Conservation (phyloP, 2,797 vertebrate species). For the Rallus crepitans region DNA sequence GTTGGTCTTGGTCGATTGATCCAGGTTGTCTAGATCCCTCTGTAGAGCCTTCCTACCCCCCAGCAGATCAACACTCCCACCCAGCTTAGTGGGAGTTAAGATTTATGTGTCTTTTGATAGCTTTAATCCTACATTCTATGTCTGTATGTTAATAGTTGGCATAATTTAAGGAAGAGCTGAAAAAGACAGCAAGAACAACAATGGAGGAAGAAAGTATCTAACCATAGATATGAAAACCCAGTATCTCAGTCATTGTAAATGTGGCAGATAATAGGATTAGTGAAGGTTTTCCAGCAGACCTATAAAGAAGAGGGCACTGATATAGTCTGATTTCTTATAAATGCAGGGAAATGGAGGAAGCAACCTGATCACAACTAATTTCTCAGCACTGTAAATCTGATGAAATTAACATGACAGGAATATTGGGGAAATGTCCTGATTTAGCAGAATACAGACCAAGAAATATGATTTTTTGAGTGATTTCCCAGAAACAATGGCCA, state of each 20-base stretch:
- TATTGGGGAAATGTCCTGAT: accelerated
- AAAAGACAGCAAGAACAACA: not conserved
- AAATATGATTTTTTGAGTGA: not conserved
- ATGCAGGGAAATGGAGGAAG: not conserved
- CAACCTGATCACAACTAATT: not conserved
- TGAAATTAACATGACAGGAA: not conserved
- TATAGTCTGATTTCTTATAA: not conserved
- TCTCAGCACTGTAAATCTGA: not conserved
- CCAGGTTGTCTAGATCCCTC: too few species aligned
- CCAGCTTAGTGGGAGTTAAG: too few species aligned
- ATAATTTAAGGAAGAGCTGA: not conserved
- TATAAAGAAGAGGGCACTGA: not conserved
- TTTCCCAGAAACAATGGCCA: not conserved
- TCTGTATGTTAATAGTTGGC: not conserved
- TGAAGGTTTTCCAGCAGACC: not conserved
- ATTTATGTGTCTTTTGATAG: not conserved
- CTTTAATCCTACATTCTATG: not conserved
- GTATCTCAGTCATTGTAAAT: not conserved
- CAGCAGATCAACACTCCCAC: too few species aligned
- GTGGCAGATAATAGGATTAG: not conserved
- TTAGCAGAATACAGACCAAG: not conserved
- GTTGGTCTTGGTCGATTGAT: too few species aligned
- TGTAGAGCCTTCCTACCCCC: too few species aligned
- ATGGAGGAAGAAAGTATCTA: not conserved
- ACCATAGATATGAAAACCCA: not conserved